Percentiles rank a stretch among this genome's conserved stretches.
These are phyloP conservation scores for Seira sanloemensis DNA, from an alignment of 2,888 invertebrate species.

Conservation along the genomic window DNA sequence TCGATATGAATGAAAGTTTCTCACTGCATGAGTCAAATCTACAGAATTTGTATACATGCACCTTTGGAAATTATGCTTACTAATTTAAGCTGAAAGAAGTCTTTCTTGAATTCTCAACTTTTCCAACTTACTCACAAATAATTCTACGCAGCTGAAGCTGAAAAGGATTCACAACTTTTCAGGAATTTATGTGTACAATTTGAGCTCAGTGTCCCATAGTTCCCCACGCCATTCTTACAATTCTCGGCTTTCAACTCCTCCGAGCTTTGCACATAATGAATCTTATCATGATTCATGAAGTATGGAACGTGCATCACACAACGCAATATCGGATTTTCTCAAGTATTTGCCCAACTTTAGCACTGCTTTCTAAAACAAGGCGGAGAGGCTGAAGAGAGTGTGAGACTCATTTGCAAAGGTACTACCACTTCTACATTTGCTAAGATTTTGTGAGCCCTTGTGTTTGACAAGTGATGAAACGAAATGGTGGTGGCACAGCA, in stretches of 20 bases:
- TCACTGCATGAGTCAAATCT: neutral
- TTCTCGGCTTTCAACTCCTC: too few relatives aligned
- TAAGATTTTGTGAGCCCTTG: neutral
- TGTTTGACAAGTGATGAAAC: neutral
- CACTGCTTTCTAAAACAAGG: neutral
- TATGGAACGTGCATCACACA: neutral
- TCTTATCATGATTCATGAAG: neutral
- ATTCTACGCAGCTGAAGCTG: neutral
- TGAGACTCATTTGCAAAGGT: too few relatives aligned
- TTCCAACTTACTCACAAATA: neutral
- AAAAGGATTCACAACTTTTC: neutral
- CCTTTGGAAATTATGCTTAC: neutral
- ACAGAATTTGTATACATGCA: neutral
- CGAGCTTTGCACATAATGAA: neutral
- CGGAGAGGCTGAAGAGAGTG: neutral
- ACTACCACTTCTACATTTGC: too few relatives aligned
- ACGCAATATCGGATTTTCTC: neutral
- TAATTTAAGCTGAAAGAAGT: neutral
- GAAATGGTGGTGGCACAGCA: neutral
- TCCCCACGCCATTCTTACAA: too few relatives aligned
- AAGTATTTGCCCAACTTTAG: neutral
- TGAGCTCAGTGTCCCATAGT: too few relatives aligned
- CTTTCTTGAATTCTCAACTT: neutral
- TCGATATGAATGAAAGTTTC: slow-evolving; percentile 59
- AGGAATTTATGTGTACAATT: too few relatives aligned